Evolutionary conservation across 2,113 vertebrate species (phyloP).

Genomic region (Podarcis raffonei): DNA sequence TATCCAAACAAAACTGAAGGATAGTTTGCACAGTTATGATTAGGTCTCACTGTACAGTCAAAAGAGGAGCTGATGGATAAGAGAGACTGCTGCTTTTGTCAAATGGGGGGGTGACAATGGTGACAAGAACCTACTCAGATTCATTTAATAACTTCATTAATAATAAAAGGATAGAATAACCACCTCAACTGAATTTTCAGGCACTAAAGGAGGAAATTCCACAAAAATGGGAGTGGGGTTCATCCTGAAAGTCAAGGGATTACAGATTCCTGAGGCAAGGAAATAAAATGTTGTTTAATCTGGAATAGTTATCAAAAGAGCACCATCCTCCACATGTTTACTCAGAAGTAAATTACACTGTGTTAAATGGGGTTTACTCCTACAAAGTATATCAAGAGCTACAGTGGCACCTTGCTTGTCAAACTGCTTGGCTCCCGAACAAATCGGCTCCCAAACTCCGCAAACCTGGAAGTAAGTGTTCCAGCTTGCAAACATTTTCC

Average conservation of each 20-base stretch:
- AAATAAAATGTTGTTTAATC: constrained; percentile 41
- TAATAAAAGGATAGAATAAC: constrained; percentile 56
- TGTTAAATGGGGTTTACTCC: neutral
- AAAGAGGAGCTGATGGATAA: constrained; percentile 8
- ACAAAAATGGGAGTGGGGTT: neutral
- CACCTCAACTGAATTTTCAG: constrained; percentile 35
- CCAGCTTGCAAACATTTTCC: no score
- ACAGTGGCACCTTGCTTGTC: neutral
- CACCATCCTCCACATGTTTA: neutral
- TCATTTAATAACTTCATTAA: constrained; percentile 64
- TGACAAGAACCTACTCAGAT: constrained; percentile 50
- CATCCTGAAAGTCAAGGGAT: constrained; percentile 28
- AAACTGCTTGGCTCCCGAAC: no score
- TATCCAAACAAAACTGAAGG: neutral
- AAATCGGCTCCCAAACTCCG: no score
- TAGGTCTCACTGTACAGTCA: neutral
- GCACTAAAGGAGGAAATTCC: no score
- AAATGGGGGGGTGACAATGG: neutral
- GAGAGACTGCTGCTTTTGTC: neutral
- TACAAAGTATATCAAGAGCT: neutral
- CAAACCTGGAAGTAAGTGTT: no score
- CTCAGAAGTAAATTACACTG: neutral
- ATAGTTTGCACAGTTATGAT: neutral
- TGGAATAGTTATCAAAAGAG: constrained; percentile 1
- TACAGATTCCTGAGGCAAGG: neutral